phyloP scores from a whole-genome alignment of 2,113 vertebrate species.

The Gila orcuttii region DNA sequence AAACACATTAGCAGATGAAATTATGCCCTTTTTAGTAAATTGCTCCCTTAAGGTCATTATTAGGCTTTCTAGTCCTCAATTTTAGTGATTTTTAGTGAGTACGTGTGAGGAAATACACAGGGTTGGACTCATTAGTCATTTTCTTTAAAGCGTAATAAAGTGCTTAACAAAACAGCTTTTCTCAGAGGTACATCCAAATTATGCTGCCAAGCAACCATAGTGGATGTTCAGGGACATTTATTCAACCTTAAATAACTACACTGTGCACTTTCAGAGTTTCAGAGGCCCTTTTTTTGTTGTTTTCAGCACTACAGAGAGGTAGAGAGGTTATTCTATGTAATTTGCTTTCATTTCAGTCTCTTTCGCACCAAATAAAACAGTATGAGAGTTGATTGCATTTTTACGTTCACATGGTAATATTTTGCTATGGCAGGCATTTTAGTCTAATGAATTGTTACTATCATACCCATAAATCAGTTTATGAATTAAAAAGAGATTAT shows the following conservation, averaged over 20 bases:
- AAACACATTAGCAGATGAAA: slow-evolving; percentile 8
- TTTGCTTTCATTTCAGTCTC: slow-evolving; percentile 2
- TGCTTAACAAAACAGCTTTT: slow-evolving; percentile 34
- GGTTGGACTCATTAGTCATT: slow-evolving; percentile 20
- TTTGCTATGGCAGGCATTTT: slow-evolving; percentile 5
- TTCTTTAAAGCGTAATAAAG: slow-evolving; percentile 24
- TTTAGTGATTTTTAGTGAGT: not conserved
- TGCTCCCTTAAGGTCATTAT: not conserved
- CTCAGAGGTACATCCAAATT: slow-evolving; percentile 45
- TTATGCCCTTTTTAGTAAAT: not conserved
- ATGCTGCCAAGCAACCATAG: slow-evolving; percentile 40
- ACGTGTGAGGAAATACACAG: not conserved
- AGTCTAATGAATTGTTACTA: slow-evolving; percentile 6
- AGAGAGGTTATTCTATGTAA: not conserved
- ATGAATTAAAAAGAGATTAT: slow-evolving; percentile 58
- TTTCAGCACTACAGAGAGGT: slow-evolving; percentile 21
- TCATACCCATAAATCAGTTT: slow-evolving; percentile 7
- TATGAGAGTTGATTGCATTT: not conserved
- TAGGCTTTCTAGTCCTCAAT: not conserved
- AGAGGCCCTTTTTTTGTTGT: slow-evolving; percentile 16
- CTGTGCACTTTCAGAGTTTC: slow-evolving; percentile 55
- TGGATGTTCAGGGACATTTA: slow-evolving; percentile 55
- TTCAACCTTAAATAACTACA: slow-evolving; percentile 45
- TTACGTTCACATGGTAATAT: not conserved
- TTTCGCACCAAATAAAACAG: not conserved